Evolutionary conservation across 1,140 invertebrate genomes (phyloP).

Genomic region (Diorhabda elongata): DNA sequence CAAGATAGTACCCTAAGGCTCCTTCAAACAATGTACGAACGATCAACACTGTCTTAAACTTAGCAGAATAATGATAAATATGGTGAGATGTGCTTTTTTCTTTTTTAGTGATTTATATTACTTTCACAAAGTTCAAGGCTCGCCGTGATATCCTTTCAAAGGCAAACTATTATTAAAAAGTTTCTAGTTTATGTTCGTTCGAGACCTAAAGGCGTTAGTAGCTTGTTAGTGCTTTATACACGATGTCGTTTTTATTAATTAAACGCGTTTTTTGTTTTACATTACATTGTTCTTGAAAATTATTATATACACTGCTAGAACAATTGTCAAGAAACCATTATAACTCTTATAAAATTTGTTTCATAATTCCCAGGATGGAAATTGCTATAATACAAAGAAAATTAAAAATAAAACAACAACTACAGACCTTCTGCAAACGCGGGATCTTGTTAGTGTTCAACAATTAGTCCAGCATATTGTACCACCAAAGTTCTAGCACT

Average conservation of each 20-base stretch:
- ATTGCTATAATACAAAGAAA: too few relatives aligned
- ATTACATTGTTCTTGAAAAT: too few relatives aligned
- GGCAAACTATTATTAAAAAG: neutral
- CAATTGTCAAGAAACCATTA: too few relatives aligned
- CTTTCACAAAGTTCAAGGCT: neutral
- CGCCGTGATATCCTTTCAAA: constrained; percentile 1
- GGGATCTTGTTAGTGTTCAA: too few relatives aligned
- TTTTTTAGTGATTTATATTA: neutral
- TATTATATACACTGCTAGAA: too few relatives aligned
- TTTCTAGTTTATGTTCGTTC: too few relatives aligned
- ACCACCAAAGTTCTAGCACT: too few relatives aligned
- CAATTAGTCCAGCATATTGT: too few relatives aligned
- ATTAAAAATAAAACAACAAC: too few relatives aligned
- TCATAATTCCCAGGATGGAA: too few relatives aligned
- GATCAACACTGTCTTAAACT: neutral
- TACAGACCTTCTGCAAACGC: too few relatives aligned
- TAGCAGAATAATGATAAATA: constrained; percentile 1
- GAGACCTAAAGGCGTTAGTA: neutral
- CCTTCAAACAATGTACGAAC: neutral
- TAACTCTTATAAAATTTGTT: too few relatives aligned
- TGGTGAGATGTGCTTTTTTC: neutral
- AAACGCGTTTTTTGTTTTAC: neutral
- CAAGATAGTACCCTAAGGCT: neutral
- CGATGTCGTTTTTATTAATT: neutral
- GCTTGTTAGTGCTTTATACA: neutral